A percentile compares a stretch with the other conserved stretches of the same genome.
phyloP scores from a whole-genome alignment of 2,113 vertebrate species.

The Felis catus region DNA sequence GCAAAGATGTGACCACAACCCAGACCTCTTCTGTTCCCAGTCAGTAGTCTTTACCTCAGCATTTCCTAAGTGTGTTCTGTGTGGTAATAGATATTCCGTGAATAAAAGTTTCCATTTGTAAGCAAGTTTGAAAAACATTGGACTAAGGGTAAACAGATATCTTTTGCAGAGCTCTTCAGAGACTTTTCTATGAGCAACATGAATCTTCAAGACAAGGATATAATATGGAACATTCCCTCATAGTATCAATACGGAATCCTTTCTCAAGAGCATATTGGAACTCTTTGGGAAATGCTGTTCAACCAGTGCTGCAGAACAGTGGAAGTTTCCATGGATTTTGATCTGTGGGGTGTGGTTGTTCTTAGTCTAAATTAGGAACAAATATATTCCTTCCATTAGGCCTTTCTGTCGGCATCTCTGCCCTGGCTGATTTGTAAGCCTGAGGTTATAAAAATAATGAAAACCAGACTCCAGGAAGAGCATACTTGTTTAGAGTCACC shows the following conservation, averaged over 20 bases:
- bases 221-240: conserved; percentile 12
- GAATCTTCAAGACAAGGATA: conserved; percentile 34
- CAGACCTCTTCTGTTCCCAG: background rate
- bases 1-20: background rate
- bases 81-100: background rate
- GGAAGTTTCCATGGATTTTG: conserved; percentile 63
- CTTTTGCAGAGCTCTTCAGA: conserved; percentile 1
- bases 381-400: conserved; percentile 65
- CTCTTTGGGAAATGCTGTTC: background rate
- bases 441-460: conserved; percentile 67
- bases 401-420: conserved; percentile 38
- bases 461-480: conserved; percentile 65
- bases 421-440: conserved; percentile 58
- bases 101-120: conserved; percentile 47
- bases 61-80: conserved; percentile 39
- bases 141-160: background rate
- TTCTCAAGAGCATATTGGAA: background rate
- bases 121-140: conserved; percentile 5
- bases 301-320: background rate
- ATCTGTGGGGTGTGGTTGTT: conserved; percentile 49
- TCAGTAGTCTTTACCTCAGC: background rate
- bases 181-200: background rate
- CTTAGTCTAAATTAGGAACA: conserved; percentile 66
- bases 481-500: conserved; percentile 51
- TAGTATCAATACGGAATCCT: background rate